Percentiles rank a stretch among this genome's conserved stretches.
phyloP scores from a whole-genome alignment of 2,113 vertebrate species.

The Apodemus sylvaticus region DNA sequence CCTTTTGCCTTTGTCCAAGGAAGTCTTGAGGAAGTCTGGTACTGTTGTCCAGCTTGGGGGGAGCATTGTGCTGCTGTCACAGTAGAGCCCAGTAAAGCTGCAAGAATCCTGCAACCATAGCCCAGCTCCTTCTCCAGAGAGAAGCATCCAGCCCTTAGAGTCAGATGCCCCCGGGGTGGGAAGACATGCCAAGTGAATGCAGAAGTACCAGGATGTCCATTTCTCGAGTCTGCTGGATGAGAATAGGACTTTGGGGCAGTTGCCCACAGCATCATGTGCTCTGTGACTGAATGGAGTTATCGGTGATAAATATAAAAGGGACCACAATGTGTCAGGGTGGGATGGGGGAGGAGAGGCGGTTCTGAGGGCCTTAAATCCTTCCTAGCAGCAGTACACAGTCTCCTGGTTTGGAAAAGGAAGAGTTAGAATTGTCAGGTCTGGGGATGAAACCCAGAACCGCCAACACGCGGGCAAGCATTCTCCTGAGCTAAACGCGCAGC shows the following conservation, averaged over 20 bases:
- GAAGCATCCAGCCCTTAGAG: too few species aligned
- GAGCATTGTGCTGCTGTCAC: neutral
- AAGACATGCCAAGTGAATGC: fast-evolving
- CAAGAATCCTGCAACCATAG: neutral
- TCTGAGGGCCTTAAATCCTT: neutral
- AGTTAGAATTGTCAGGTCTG: neutral
- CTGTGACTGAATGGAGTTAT: neutral
- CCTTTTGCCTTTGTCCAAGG: neutral
- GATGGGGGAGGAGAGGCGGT: neutral
- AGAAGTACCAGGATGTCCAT: neutral
- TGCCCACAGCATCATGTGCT: neutral
- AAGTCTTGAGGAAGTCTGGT: neutral
- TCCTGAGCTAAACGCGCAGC: neutral
- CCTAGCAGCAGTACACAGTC: neutral
- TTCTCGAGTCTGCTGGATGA: neutral
- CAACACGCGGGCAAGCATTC: neutral
- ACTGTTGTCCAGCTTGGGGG: neutral
- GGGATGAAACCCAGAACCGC: neutral
- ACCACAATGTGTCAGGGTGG: neutral
- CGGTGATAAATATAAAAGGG: neutral
- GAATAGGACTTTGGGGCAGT: neutral
- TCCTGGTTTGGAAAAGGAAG: neutral
- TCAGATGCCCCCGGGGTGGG: fast-evolving
- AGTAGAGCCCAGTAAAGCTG: neutral
- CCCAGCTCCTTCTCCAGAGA: neutral